Evolutionary conservation across 1,140 invertebrate species (phyloP).

Genomic region (Zophobas morio): DNA sequence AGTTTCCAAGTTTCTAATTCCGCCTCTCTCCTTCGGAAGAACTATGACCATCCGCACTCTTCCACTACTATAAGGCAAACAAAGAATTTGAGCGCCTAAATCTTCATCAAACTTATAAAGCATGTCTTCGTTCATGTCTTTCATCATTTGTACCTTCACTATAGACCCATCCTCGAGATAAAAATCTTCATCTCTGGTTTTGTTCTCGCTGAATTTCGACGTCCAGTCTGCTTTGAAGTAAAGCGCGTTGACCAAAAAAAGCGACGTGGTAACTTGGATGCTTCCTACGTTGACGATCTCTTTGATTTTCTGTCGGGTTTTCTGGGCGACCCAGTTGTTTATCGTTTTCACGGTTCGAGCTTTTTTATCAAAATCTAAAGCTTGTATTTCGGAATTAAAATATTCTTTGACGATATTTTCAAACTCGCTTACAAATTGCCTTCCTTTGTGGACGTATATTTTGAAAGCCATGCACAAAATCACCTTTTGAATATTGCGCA

Average conservation of each 20-base stretch:
- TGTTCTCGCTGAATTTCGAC: constrained; percentile 71
- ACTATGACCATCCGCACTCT: constrained; percentile 72
- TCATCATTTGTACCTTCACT: constrained; percentile 78
- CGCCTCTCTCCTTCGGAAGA: constrained; percentile 75
- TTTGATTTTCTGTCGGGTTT: constrained; percentile 82
- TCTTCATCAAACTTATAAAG: constrained; percentile 69
- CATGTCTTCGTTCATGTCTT: constrained; percentile 69
- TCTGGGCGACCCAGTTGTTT: constrained; percentile 81
- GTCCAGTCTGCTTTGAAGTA: constrained; percentile 88
- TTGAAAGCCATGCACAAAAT: constrained; percentile 71
- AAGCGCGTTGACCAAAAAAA: constrained; percentile 84
- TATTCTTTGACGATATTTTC: constrained; percentile 53
- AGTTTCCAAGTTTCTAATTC: constrained; percentile 66
- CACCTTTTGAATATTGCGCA: constrained; percentile 63
- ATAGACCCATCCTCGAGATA: constrained; percentile 63
- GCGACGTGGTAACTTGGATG: constrained; percentile 72
- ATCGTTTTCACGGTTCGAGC: constrained; percentile 69
- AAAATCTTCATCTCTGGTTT: constrained; percentile 69
- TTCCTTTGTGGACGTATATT: constrained; percentile 71
- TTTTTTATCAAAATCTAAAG: constrained; percentile 71
- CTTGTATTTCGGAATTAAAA: constrained; percentile 70
- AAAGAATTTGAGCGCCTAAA: constrained; percentile 72
- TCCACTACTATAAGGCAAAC: constrained; percentile 70
- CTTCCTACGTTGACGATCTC: constrained; percentile 74
- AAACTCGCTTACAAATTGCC: constrained; percentile 69